Conservation (phyloP, 2,888 invertebrate genomes). For the Limenitis camilla region DNA sequence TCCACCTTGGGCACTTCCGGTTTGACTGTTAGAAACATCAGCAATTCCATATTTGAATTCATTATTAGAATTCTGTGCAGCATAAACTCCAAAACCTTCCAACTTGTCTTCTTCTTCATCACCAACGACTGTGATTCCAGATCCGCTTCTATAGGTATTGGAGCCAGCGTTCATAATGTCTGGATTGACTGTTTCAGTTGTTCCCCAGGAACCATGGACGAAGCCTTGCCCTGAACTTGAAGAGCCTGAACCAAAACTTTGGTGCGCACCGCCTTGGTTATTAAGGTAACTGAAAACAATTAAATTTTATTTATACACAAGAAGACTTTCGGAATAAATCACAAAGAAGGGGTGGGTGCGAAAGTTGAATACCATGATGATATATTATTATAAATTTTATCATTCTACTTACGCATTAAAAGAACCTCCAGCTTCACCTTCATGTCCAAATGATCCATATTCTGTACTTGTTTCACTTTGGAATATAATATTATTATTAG, state of each 20-base stretch:
- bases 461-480: conserved; percentile 71
- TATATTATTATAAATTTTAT: too few relatives aligned
- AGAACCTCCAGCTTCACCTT: conserved; percentile 63
- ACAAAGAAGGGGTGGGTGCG: too few relatives aligned
- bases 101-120: conserved; percentile 57
- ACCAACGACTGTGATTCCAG: conserved; percentile 53
- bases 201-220: conserved; percentile 59
- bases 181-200: conserved; percentile 65
- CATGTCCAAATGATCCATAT: conserved; percentile 57
- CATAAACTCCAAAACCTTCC: conserved; percentile 54
- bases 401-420: conserved; percentile 53
- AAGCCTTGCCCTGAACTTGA: conserved; percentile 44
- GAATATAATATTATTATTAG: conserved; percentile 61
- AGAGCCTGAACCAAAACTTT: conserved; percentile 18
- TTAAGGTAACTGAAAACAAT: conserved; percentile 38
- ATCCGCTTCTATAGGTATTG: conserved; percentile 42
- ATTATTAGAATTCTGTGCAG: conserved; percentile 55
- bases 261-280: conserved; percentile 25
- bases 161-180: conserved; percentile 63
- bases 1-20: conserved; percentile 21
- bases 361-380: background rate
- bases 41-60: conserved; percentile 60
- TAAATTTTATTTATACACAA: background rate
- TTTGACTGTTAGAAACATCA: conserved; percentile 44
- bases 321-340: background rate